Evolutionary conservation across 2,888 invertebrate genomes (phyloP).

Genomic region (Watsonalla cultraria): DNA sequence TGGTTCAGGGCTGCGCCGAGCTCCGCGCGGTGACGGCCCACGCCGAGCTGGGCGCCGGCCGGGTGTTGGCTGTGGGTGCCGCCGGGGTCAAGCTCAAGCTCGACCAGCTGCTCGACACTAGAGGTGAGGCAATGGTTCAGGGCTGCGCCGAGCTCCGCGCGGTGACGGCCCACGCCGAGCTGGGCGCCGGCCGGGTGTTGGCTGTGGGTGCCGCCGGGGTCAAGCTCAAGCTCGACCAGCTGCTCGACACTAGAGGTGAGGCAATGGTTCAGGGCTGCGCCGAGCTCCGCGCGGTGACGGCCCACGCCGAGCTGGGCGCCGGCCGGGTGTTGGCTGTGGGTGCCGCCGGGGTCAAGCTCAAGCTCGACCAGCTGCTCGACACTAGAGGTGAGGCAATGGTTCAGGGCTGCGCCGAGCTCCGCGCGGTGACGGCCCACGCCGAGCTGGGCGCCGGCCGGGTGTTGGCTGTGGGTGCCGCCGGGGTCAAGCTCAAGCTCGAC

Average conservation of each 20-base stretch:
- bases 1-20: conserved; percentile 84
- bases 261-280: conserved; percentile 83
- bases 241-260: conserved; percentile 60
- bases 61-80: conserved; percentile 50
- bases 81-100: conserved; percentile 68
- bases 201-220: conserved; percentile 60
- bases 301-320: conserved; percentile 33
- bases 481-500: conserved; percentile 69
- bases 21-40: conserved; percentile 80
- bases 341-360: conserved; percentile 65
- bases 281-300: conserved; percentile 82
- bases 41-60: conserved; percentile 20
- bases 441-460: conserved; percentile 17
- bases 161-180: conserved; percentile 65
- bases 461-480: conserved; percentile 56
- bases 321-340: conserved; percentile 43
- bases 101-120: conserved; percentile 63
- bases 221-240: conserved; percentile 70
- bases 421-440: conserved; percentile 76
- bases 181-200: conserved; percentile 25
- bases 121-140: conserved; percentile 76
- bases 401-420: conserved; percentile 83
- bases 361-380: conserved; percentile 66
- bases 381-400: conserved; percentile 67
- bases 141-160: conserved; percentile 83